phyloP scores from a whole-genome alignment of 2,888 invertebrate species.

The Eupelmus urozonus region DNA sequence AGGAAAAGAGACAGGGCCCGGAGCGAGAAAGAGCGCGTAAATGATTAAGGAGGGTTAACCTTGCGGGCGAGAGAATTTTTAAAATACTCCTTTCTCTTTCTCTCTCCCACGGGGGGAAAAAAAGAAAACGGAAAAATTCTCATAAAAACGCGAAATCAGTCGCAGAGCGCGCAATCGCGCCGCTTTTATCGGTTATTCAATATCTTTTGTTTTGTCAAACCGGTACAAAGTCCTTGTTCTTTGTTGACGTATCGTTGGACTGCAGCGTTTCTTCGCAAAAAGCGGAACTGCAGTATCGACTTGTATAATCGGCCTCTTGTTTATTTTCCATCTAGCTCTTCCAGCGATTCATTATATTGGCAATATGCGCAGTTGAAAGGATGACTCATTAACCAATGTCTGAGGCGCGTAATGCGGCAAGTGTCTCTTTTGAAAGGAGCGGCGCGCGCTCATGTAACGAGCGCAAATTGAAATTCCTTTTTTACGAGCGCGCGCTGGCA shows the following conservation, averaged over 20 bases:
- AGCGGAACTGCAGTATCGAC: background rate
- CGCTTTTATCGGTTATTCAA: slow-evolving; percentile 4
- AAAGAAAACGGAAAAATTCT: background rate
- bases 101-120: background rate
- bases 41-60: slow-evolving; percentile 20
- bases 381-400: slow-evolving; percentile 7
- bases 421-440: background rate
- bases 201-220: slow-evolving; percentile 14
- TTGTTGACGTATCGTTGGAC: background rate
- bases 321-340: background rate
- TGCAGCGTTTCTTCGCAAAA: background rate
- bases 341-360: slow-evolving; percentile 8
- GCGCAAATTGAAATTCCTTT: background rate
- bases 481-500: background rate
- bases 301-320: background rate
- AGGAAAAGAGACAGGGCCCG: background rate
- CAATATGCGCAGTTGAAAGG: background rate
- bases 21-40: background rate
- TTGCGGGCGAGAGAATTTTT: slow-evolving; percentile 8
- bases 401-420: background rate
- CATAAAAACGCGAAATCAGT: background rate
- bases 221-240: slow-evolving; percentile 21
- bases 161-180: background rate
- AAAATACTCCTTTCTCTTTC: slow-evolving; percentile 10
- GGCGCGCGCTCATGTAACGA: no score